phyloP scores from a whole-genome alignment of 2,113 vertebrate species.

The Chloropsis hardwickii region DNA sequence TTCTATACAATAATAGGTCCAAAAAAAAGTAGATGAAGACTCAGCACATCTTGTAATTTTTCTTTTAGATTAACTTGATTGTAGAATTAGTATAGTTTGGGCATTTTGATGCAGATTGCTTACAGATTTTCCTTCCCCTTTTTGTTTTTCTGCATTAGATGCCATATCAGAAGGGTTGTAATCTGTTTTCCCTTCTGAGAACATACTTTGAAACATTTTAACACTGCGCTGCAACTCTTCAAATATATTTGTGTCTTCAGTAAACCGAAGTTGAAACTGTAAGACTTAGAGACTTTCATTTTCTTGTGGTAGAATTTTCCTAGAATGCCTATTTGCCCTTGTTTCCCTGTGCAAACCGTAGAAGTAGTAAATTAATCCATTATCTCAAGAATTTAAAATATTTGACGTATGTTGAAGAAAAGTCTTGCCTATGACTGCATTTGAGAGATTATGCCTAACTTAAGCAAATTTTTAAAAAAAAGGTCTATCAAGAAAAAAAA shows the following conservation, averaged over 20 bases:
- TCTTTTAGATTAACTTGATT: not conserved
- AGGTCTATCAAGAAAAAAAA: not conserved
- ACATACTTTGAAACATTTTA: not conserved
- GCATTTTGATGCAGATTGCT: not conserved
- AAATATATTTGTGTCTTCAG: not conserved
- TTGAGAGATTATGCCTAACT: not conserved
- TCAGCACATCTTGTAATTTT: not conserved
- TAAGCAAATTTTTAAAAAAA: not conserved
- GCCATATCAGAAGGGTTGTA: not conserved
- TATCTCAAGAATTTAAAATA: not conserved
- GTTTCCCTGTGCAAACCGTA: not conserved
- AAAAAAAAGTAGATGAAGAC: not conserved
- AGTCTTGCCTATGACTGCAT: not conserved
- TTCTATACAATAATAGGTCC: not conserved
- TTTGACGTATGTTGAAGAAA: not conserved
- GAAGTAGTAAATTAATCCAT: not conserved
- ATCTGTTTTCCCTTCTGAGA: not conserved
- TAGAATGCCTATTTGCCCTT: not conserved
- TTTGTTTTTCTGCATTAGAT: not conserved
- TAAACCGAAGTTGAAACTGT: not conserved
- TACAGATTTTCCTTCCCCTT: not conserved
- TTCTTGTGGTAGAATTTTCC: not conserved
- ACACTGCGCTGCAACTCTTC: not conserved
- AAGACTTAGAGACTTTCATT: not conserved
- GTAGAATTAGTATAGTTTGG: not conserved